Evolutionary conservation across 2,888 invertebrate species (phyloP), one percentile per base, ranked within the genome.

Genomic region (Sarcophaga subvicina): DNA sequence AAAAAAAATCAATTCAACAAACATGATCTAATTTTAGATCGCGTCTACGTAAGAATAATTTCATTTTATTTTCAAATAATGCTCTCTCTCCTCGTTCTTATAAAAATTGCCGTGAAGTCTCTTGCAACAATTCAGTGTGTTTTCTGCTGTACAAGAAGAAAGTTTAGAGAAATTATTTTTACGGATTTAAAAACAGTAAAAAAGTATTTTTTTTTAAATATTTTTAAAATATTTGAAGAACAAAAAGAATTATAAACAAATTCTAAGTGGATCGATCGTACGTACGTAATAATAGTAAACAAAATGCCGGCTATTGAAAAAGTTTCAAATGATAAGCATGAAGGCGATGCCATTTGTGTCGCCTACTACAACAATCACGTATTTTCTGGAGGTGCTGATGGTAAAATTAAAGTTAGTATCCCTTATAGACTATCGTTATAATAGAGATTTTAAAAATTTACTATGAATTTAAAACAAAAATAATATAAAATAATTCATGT

Each of bases 311-410:
- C 82, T 82, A 90, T 93, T 73, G 92, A 91, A 85, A 90, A 90
- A 89, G 89, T 89, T 25, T 91, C 93, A 1, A 27, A 85, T 4
- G 93, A 92, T 81, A 91, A 92, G 63, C 94, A 94, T 83, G 92
- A 92, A 86, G 93, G 93, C 37, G 94, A 94, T 89, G 92, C 91
- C 79, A 91, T 91, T 66, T 92, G 91, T 83, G 85, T 93, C 81
- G 88, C 89, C 59, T 93, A 90, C 87, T 90, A 89, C 66, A 89
- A 91, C 66, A 90, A 90, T 73, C 90, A 91, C 88, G 88, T 93
- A 75, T 93, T 92, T 88, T 92, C 92, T 69, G 93, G 93, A 62
- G 94, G 94, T 14, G 92, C 93, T n/a, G 94, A 94, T 90, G 93
- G 94, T 27, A 93, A 92, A 91, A 93, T 94, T 82, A 93, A 92